Conservation (phyloP, 2,113 vertebrate genomes). For the Salvator merianae region DNA sequence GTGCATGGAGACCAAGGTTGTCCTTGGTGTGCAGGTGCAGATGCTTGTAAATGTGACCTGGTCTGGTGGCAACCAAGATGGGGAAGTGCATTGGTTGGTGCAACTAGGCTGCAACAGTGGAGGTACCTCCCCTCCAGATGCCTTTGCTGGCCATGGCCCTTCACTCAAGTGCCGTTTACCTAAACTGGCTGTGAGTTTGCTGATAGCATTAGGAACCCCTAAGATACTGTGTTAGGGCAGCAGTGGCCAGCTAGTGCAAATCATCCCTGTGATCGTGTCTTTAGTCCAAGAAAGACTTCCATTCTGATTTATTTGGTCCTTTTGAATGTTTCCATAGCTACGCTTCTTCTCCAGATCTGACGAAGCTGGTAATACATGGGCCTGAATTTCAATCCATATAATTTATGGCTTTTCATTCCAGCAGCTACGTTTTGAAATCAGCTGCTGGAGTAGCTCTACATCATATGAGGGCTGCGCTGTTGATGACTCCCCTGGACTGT, state of each 20-base stretch:
- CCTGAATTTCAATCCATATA: constrained; percentile 41
- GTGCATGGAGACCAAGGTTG: no score
- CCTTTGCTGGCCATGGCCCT: background rate
- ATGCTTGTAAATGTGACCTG: no score
- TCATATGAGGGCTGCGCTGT: background rate
- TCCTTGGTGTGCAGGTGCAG: no score
- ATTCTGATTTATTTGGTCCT: background rate
- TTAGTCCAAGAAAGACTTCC: background rate
- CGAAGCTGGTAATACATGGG: background rate
- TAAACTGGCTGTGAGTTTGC: background rate
- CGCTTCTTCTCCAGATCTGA: background rate
- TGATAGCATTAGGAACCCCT: background rate
- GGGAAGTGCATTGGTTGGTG: no score
- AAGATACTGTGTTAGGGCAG: no score
- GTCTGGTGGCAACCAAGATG: no score
- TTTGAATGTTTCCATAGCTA: background rate
- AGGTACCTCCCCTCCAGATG: no score
- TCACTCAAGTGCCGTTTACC: background rate
- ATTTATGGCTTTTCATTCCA: constrained; percentile 1
- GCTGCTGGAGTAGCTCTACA: background rate
- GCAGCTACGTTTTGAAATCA: background rate
- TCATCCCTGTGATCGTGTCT: background rate
- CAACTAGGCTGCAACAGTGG: no score
- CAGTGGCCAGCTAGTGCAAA: background rate
- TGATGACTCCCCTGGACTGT: background rate